These are phyloP conservation scores for Drosophila jambulina DNA, from an alignment of 1,140 invertebrate species.

Conservation along the genomic window DNA sequence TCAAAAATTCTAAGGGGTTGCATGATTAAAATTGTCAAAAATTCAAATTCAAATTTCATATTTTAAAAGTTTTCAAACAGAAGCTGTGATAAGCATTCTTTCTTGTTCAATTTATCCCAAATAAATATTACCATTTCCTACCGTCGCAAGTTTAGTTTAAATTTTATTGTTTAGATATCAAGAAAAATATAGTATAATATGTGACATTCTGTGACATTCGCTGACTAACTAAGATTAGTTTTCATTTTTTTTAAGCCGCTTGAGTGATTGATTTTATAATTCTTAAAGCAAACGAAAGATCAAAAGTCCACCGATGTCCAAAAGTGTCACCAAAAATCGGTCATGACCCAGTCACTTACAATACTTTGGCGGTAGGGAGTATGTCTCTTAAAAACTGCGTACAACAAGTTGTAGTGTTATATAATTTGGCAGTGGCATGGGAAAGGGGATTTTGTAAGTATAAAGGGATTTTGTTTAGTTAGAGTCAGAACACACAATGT, in stretches of 20 bases:
- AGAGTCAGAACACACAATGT: neutral
- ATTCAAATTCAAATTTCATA: no score
- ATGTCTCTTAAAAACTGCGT: neutral
- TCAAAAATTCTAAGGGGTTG: no score
- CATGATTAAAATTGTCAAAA: no score
- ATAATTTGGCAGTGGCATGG: neutral
- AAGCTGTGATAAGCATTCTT: no score
- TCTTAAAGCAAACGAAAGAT: neutral
- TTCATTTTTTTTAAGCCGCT: neutral
- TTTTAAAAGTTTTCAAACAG: no score
- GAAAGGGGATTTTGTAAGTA: neutral
- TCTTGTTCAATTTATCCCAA: no score
- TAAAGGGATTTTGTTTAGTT: neutral
- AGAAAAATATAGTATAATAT: no score
- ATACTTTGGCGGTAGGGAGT: neutral
- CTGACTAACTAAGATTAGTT: neutral
- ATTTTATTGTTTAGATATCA: neutral
- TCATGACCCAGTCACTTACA: neutral
- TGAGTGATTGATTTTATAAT: conserved; percentile 5
- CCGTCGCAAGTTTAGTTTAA: no score
- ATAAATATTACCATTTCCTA: no score
- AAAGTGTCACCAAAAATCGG: neutral
- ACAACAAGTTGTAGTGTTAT: neutral
- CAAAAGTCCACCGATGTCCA: neutral
- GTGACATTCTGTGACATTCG: no score